Percentiles rank a stretch among this genome's conserved stretches.
These are phyloP conservation scores for Conops quadrifasciatus DNA, from an alignment of 2,888 invertebrate species.

Conservation along the genomic window DNA sequence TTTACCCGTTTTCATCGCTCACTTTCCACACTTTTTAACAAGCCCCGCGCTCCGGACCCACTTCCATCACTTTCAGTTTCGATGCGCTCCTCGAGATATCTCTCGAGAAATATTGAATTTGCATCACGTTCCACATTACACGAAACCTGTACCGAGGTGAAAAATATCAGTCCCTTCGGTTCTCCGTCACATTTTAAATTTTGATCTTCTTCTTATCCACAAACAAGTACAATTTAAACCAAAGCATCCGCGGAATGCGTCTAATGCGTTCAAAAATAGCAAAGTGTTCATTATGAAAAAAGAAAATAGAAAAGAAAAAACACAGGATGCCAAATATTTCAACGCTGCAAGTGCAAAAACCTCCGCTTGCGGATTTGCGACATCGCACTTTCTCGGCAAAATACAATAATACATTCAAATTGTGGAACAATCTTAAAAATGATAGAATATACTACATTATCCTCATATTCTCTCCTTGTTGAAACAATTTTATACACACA, in stretches of 20 bases:
- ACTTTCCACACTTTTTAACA: constrained; percentile 30
- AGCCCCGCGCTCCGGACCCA: constrained; percentile 33
- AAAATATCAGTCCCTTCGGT: constrained; percentile 13
- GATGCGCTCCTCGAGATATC: constrained; percentile 47
- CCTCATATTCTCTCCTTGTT: neutral
- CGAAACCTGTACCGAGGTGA: constrained; percentile 2
- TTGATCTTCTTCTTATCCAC: neutral
- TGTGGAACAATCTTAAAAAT: neutral
- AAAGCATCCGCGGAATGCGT: constrained; percentile 53
- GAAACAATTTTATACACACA: no score
- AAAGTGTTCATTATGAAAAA: constrained; percentile 41
- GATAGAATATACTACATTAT: neutral
- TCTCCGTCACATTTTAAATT: neutral
- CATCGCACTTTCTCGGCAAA: neutral
- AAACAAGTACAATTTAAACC: constrained; percentile 26
- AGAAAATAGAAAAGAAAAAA: neutral
- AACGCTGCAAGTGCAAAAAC: constrained; percentile 50
- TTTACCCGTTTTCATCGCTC: neutral
- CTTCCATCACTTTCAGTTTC: constrained; percentile 28
- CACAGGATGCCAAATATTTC: constrained; percentile 15
- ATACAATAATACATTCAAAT: neutral
- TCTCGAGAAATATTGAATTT: constrained; percentile 47
- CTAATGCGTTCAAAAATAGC: constrained; percentile 49
- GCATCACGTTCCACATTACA: neutral
- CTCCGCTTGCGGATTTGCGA: constrained; percentile 40